Evolutionary conservation across 2,888 invertebrate genomes (phyloP), one percentile per base, ranked within the genome.

Genomic region (Cyclophora punctaria): DNA sequence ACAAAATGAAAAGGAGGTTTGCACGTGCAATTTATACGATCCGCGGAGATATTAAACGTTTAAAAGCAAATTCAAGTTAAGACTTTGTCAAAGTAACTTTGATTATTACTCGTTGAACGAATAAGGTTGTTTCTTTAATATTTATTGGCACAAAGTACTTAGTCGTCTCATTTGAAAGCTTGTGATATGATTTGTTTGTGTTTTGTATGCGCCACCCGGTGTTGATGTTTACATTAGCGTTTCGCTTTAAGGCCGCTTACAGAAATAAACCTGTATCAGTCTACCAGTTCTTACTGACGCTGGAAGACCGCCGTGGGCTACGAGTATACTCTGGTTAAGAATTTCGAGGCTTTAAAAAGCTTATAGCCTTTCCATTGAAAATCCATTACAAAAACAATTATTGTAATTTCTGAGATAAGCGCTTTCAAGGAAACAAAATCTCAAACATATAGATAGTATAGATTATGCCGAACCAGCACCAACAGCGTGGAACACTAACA

Each of bases 101-200:
- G 6, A 44, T 20, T 44, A 5, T 7, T 44, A 44, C 33, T 34
- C 6, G 3, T 34, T 34, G 6, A 3, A 4, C 6, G 5, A 5
- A 44, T 20, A 5, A 3, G 3, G 44, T 33, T 44, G 5, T 33
- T 44, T 20, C 33, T 34, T 3, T 3, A 34, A 44, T 34, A 44
- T 44, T 44, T 44, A 44, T 44, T 44, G 20, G 44, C 5, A 44
- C 44, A 34, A 5, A 44, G 44, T 44, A 33, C 44, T 44, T 33
- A 44, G 34, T 3, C 20, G 20, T 37, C 37, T 37, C 37, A 37
- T 37, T 37, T 37, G 37, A 37, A 2, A 5, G 37, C 50, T 68
- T 62, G 65, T 69, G 72, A 69, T 70, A 75, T 76, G 80, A 83
- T 82, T 83, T 83, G 83, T 85, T 83, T 84, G 79, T 79, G 69